Evolutionary conservation across 2,797 vertebrate species (phyloP).

Genomic region (Silurus aristotelis): DNA sequence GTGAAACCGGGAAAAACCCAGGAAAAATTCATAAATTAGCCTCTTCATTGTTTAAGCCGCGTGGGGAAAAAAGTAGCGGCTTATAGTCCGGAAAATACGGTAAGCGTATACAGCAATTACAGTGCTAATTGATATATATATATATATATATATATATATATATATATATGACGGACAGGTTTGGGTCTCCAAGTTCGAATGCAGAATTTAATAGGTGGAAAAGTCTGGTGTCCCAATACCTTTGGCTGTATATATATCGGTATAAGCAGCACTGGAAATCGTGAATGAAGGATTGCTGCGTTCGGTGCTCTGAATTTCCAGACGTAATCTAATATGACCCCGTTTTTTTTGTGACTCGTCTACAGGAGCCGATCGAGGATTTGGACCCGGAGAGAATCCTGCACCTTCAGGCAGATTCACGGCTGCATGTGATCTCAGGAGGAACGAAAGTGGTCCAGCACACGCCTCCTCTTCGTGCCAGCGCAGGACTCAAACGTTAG

Average conservation of each 20-base stretch:
- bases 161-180: no score
- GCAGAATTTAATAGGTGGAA: no score
- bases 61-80: no score
- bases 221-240: no score
- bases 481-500: conserved; percentile 88
- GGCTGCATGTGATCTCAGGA: conserved; percentile 90
- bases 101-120: no score
- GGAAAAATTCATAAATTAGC: no score
- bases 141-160: no score
- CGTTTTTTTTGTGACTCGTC: neutral
- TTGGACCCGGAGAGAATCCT: conserved; percentile 80
- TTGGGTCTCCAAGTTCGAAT: no score
- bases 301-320: neutral
- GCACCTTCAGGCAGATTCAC: conserved; percentile 85
- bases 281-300: neutral
- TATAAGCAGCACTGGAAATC: neutral
- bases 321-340: neutral
- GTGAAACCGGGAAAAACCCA: no score
- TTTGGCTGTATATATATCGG: neutral
- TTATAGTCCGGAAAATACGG: no score
- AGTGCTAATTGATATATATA: no score
- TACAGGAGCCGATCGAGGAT: conserved; percentile 92
- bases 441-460: conserved; percentile 97
- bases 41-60: no score
- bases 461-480: conserved; percentile 87